Conservation (phyloP, 2,888 invertebrate species). For the Noctua pronuba region DNA sequence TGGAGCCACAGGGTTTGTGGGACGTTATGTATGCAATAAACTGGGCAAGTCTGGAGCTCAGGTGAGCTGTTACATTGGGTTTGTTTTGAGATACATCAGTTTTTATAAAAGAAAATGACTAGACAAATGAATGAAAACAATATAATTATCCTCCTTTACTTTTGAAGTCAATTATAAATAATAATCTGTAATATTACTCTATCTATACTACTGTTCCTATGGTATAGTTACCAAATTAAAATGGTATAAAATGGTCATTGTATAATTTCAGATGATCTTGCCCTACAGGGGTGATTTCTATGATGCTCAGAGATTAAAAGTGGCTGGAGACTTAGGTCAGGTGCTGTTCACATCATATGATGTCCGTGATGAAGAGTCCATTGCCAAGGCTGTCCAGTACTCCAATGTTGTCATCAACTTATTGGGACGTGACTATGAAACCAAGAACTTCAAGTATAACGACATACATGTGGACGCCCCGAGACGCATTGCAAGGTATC, state of each 20-base stretch:
- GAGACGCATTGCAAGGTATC: conserved; percentile 94
- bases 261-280: conserved; percentile 93
- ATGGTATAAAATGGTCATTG: conserved; percentile 27
- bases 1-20: conserved; percentile 97
- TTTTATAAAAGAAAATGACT: not conserved
- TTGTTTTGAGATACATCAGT: conserved; percentile 9
- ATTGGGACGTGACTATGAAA: conserved; percentile 97
- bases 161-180: not conserved
- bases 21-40: conserved; percentile 96
- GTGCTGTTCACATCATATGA: conserved; percentile 96
- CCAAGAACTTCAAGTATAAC: conserved; percentile 95
- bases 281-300: conserved; percentile 97
- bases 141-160: not conserved
- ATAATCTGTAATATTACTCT: not conserved
- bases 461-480: conserved; percentile 97
- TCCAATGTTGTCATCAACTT: conserved; percentile 99
- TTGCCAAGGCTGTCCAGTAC: conserved; percentile 96
- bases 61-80: conserved; percentile 80
- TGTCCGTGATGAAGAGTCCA: conserved; percentile 95
- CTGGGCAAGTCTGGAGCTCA: conserved; percentile 97
- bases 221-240: not conserved
- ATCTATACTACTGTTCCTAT: not conserved
- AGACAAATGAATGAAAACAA: not conserved
- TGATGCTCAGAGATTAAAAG: conserved; percentile 94
- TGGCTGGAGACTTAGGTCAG: conserved; percentile 98